Evolutionary conservation across 1,140 invertebrate species (phyloP), one percentile per base, ranked within the genome.

Genomic region (Leguminivora glycinivorella): DNA sequence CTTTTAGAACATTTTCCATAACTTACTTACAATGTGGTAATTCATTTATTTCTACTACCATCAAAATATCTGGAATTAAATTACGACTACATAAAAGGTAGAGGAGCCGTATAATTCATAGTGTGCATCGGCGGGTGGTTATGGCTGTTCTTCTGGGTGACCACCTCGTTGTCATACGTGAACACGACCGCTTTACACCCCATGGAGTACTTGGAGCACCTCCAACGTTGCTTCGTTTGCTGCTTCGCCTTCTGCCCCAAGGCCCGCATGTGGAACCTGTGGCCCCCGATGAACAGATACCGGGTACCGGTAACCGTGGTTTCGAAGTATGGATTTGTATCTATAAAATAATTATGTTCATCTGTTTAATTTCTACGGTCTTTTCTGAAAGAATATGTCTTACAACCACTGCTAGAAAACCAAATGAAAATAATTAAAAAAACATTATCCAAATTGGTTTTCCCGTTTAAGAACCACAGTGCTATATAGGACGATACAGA

Each of bases 121-220:
- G 12, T 38, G 14, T 52, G 1, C 25, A 26, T 26, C 24, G 56
- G 22, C 1, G 10, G 40, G 22, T 85, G 83, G n/a, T 72, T 78
- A 26, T 87, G 83, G 4, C 73, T 70, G 22, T 83, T 81, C 56
- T 73, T 81, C 6, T 73, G 67, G 0, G 43, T 26, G 40, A 31
- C 26, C 10, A 63, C 5, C 4, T 31, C 26, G 12, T 63, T 12
- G 1, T 29, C 5, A 29, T 24, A 5, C 1, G 25, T 63, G 58
- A 17, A 63, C 0, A 31, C 58, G 4, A 63, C 26, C 2, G 26
- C 25, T 63, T 29, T 63, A 3, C 58, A 63, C n/a, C 58, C 58
- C 1, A 5, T 17, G 5, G 1, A 19, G n/a, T 29, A 63, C 19
- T 63, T 63, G 1, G 58, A 29, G 58, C 58, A 63, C 1, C 58